Conservation (phyloP, 2,113 vertebrate species). For the Micromys minutus region DNA sequence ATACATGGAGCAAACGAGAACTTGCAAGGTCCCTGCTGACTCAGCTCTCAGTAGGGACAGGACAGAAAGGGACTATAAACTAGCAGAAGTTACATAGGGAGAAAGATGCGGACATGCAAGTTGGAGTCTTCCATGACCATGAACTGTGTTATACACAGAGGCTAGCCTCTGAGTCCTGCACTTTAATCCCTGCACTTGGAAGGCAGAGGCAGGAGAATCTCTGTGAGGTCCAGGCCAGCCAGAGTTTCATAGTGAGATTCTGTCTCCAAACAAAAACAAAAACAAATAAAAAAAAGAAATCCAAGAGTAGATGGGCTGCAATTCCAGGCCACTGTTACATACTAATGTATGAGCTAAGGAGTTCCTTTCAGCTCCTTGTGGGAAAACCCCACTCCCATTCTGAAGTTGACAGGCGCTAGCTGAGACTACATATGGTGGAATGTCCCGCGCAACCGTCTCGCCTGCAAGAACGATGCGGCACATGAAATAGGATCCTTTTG, state of each 20-base stretch:
- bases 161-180: background rate
- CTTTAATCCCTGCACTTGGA: background rate
- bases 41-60: background rate
- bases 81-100: background rate
- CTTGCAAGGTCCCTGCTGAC: accelerated
- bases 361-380: background rate
- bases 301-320: background rate
- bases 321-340: background rate
- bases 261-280: background rate
- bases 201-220: background rate
- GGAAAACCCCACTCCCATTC: background rate
- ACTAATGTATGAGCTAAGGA: background rate
- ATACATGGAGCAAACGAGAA: background rate
- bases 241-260: background rate
- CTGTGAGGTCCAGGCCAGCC: background rate
- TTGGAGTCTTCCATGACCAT: background rate
- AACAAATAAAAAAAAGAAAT: background rate
- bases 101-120: background rate
- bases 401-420: background rate
- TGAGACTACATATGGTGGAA: background rate
- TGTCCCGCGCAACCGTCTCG: too few relatives aligned
- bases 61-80: background rate
- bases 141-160: background rate
- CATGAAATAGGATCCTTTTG: too few relatives aligned
- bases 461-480: too few relatives aligned